These are phyloP conservation scores for Andrena dorsata DNA, from an alignment of 2,888 invertebrate species.

Conservation along the genomic window DNA sequence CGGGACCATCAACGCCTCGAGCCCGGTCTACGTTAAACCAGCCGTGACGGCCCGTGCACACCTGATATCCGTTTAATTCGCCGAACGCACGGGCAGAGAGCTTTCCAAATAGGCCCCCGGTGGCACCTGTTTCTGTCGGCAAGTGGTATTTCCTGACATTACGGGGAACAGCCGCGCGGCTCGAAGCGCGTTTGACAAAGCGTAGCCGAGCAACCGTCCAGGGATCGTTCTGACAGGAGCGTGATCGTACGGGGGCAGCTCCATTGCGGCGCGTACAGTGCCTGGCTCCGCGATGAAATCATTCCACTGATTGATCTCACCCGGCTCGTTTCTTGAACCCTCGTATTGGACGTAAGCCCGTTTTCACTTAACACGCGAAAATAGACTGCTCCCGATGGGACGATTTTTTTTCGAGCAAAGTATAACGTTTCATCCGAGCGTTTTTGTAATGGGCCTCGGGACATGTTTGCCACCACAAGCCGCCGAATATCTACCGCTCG, in stretches of 20 bases:
- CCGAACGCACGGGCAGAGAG: slow-evolving; percentile 31
- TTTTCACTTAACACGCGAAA: no score
- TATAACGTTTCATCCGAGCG: no score
- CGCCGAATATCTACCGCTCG: neutral
- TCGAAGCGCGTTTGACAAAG: slow-evolving; percentile 42
- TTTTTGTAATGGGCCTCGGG: no score
- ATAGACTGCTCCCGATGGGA: no score
- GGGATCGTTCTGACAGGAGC: slow-evolving; percentile 51
- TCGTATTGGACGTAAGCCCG: no score
- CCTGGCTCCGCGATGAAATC: slow-evolving; percentile 29
- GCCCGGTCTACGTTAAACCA: slow-evolving; percentile 44
- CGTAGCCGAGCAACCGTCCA: slow-evolving; percentile 23
- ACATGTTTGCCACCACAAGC: neutral
- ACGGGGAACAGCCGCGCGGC: slow-evolving; percentile 20
- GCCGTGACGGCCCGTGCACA: slow-evolving; percentile 37
- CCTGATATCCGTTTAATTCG: slow-evolving; percentile 41
- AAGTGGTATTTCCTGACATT: slow-evolving; percentile 57
- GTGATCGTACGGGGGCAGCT: slow-evolving; percentile 26
- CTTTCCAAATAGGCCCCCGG: slow-evolving; percentile 51
- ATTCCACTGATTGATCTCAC: slow-evolving; percentile 12
- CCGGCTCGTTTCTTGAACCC: slow-evolving; percentile 14
- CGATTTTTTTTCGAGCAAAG: no score
- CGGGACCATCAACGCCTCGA: slow-evolving; percentile 22
- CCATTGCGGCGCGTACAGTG: slow-evolving; percentile 29
- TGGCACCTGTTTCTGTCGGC: slow-evolving; percentile 68